Base-by-base conservation (phyloP, 1,140 invertebrate species). In the Pseudomyrmex concolor region DNA sequence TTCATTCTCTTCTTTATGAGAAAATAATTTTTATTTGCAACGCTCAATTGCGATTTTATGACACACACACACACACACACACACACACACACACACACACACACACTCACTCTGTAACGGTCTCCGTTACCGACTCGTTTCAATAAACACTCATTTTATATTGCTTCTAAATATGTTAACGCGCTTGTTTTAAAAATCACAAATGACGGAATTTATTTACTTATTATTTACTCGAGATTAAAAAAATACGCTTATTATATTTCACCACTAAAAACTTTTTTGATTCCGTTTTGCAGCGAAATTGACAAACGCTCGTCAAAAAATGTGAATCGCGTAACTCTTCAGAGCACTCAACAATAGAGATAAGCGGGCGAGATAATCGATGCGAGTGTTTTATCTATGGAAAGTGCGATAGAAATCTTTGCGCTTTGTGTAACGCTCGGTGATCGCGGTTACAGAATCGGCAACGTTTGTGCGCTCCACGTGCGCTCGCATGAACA, bases 21-120 rank as follows among this genome's bases (percentile, higher is more conserved):
- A 87, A 87, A 87, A 87, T 87, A 81, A 87, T 87, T 84, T 87
- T 87, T 87, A 87, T 63, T 43, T n/a, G 59, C 55, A 7, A n/a
- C 8, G 15, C 17, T 55, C 55, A 34, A 43, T 51, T 63, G 2
- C 64, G 45, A 15, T 60, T 62, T 84, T 81, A 80, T 87, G 84
- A 87, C 68, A 70, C 62, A 73, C 25, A 34, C 72, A 80, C 60
- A n/a, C n/a, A n/a, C n/a, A n/a, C n/a, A n/a, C n/a, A n/a, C n/a
- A n/a, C n/a, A n/a, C n/a, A n/a, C n/a, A n/a, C n/a, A n/a, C n/a
- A n/a, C n/a, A n/a, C n/a, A n/a, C n/a, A n/a, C n/a, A n/a, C n/a
- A n/a, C n/a, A n/a, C n/a, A n/a, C n/a, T n/a, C n/a, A n/a, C n/a
- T n/a, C n/a, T 72, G 76, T 78, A 85, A 85, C 72, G 57, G 60